phyloP scores from a whole-genome alignment of 64 coral and sea anemone species.

The Actinia tenebrosa region DNA sequence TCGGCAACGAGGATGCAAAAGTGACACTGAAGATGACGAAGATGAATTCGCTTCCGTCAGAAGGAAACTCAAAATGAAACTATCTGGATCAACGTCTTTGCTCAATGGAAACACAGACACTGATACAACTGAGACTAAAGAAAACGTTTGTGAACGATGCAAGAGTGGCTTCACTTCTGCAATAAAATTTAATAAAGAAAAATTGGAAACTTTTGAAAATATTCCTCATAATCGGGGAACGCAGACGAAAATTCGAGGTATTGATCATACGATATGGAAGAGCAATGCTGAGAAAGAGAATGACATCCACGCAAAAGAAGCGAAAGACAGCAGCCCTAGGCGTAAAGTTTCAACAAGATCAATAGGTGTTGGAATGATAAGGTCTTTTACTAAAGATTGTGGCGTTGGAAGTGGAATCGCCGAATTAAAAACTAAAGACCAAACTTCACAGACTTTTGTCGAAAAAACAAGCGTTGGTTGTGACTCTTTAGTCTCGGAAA shows the following conservation, averaged over 20 bases:
- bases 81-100: constrained; percentile 30
- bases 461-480: constrained; percentile 37
- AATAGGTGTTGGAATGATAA: constrained; percentile 86
- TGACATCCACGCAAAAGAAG: background rate
- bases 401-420: constrained; percentile 65
- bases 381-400: constrained; percentile 70
- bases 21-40: constrained; percentile 87
- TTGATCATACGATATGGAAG: background rate
- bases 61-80: constrained; percentile 50
- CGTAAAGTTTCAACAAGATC: constrained; percentile 61
- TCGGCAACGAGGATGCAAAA: constrained; percentile 69
- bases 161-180: background rate
- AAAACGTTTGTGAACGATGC: constrained; percentile 2
- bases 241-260: constrained; percentile 8
- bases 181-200: background rate
- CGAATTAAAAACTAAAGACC: constrained; percentile 31
- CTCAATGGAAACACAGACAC: background rate
- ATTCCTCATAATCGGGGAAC: background rate
- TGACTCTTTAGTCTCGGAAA: constrained; percentile 25
- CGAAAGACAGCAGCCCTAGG: background rate
- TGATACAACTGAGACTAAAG: background rate
- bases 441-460: constrained; percentile 33
- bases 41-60: constrained; percentile 65
- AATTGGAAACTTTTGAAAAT: background rate
- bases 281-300: background rate